A percentile compares a stretch with the other conserved stretches of the same genome.
Evolutionary conservation across 2,797 vertebrate genomes (phyloP).

Genomic region (Leucoraja ocellata): DNA sequence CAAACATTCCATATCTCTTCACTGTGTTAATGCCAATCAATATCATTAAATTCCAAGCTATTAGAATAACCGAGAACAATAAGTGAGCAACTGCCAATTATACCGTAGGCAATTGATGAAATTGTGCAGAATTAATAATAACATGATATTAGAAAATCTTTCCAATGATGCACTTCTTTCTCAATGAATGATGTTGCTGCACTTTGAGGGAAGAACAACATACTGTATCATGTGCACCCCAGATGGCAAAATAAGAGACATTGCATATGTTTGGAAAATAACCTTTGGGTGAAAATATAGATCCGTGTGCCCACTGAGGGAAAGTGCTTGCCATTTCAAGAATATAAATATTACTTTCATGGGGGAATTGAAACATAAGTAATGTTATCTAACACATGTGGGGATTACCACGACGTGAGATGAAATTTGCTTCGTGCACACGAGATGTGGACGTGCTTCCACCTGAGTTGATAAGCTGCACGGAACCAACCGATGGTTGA

Average conservation of each 20-base stretch:
- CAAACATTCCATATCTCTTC: neutral
- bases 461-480: conserved; percentile 31
- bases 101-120: neutral
- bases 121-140: conserved; percentile 6
- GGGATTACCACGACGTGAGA: conserved; percentile 2
- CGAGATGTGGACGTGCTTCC: neutral
- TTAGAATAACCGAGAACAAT: neutral
- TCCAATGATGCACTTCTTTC: neutral
- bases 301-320: neutral
- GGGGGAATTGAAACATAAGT: neutral
- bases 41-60: neutral
- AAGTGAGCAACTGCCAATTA: neutral
- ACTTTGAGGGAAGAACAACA: neutral
- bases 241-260: neutral
- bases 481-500: neutral
- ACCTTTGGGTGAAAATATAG: neutral
- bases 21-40: neutral
- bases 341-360: neutral
- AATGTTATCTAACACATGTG: neutral
- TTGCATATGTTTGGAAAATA: neutral
- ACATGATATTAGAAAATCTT: neutral
- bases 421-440: neutral
- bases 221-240: neutral
- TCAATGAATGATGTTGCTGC: neutral
- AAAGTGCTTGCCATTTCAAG: neutral